Conservation (phyloP, 2,888 invertebrate species). For the Cerastis rubricosa region DNA sequence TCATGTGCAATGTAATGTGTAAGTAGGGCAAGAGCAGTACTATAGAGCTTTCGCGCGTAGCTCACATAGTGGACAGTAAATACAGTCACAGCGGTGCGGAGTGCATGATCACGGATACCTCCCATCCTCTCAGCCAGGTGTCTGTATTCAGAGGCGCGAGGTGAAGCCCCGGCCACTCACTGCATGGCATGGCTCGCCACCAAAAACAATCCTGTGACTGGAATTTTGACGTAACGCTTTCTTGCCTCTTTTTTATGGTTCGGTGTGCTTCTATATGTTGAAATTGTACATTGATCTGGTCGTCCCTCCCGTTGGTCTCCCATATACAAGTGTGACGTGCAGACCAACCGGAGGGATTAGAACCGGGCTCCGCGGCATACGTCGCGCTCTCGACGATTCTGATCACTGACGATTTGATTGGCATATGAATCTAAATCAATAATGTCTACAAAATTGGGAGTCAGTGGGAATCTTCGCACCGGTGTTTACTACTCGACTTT, state of each 20-base stretch:
- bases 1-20: slow-evolving; percentile 76
- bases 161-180: slow-evolving; percentile 67
- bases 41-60: slow-evolving; percentile 84
- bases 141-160: slow-evolving; percentile 84
- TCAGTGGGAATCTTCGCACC: slow-evolving; percentile 44
- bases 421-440: slow-evolving; percentile 15
- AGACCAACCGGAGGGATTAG: slow-evolving; percentile 50
- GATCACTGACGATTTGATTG: slow-evolving; percentile 43
- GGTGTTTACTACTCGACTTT: slow-evolving; percentile 52
- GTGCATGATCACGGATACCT: slow-evolving; percentile 74
- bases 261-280: slow-evolving; percentile 88
- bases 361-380: slow-evolving; percentile 61
- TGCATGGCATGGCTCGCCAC: slow-evolving; percentile 79
- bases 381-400: slow-evolving; percentile 70
- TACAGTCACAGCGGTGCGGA: slow-evolving; percentile 84
- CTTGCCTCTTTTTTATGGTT: slow-evolving; percentile 88
- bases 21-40: slow-evolving; percentile 71
- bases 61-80: slow-evolving; percentile 80
- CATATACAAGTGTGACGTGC: slow-evolving; percentile 12
- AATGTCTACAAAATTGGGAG: slow-evolving; percentile 32
- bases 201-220: slow-evolving; percentile 84
- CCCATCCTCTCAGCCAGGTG: slow-evolving; percentile 65
- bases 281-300: slow-evolving; percentile 65
- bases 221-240: slow-evolving; percentile 88
- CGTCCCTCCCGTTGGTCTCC: slow-evolving; percentile 49